A percentile compares a stretch with the other conserved stretches of the same genome.
Conservation (phyloP, 2,113 vertebrate species). For the Spea bombifrons region DNA sequence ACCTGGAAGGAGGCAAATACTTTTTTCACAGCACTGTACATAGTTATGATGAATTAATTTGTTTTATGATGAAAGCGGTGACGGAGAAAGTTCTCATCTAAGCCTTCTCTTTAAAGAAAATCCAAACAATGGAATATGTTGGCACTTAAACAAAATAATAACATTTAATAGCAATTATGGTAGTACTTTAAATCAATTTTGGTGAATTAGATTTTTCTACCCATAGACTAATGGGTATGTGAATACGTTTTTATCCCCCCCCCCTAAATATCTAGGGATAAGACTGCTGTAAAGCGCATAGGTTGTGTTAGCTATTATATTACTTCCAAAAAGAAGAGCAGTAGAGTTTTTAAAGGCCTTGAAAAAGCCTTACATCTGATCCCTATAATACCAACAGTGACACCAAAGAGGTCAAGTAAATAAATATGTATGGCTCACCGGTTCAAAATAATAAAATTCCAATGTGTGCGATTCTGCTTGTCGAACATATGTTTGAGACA, state of each 20-base stretch:
- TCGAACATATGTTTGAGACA: slow-evolving; percentile 99
- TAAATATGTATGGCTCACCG: slow-evolving; percentile 90
- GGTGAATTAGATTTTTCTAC: too few species aligned
- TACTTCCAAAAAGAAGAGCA: slow-evolving; percentile 18
- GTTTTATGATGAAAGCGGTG: too few species aligned
- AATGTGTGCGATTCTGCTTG: slow-evolving; percentile 93
- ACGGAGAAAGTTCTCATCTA: too few species aligned
- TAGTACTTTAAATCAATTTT: too few species aligned
- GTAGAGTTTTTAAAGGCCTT: slow-evolving; percentile 48
- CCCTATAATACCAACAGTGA: slow-evolving; percentile 72
- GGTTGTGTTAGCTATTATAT: slow-evolving; percentile 11
- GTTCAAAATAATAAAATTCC: slow-evolving; percentile 98
- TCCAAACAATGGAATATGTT: too few species aligned
- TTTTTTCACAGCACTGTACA: too few species aligned
- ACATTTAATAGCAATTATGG: too few species aligned
- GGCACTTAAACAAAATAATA: too few species aligned
- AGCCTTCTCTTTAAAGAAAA: too few species aligned
- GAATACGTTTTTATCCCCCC: background rate
- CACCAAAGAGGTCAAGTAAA: slow-evolving; percentile 82
- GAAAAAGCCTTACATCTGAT: slow-evolving; percentile 58
- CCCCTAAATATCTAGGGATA: background rate
- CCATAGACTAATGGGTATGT: background rate
- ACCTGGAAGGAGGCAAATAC: too few species aligned
- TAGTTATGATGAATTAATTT: too few species aligned
- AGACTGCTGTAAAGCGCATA: slow-evolving; percentile 15